Evolutionary conservation across 2,888 invertebrate genomes (phyloP).

Genomic region (Neoscelio sp.): DNA sequence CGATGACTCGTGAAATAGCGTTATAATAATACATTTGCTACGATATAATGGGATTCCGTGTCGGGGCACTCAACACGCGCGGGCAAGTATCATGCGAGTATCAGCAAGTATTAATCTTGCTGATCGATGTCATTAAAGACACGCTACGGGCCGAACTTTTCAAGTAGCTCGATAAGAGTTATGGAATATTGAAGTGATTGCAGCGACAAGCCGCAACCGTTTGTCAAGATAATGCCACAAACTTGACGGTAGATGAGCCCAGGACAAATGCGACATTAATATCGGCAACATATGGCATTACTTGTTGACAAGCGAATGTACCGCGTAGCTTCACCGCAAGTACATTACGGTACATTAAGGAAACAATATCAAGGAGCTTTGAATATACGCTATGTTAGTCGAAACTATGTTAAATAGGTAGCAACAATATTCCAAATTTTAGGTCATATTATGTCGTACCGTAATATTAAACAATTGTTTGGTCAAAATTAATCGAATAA

Average conservation of each 20-base stretch:
- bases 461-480: too few relatives aligned
- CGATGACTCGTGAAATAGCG: conserved; percentile 51
- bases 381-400: conserved; percentile 25
- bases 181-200: conserved; percentile 55
- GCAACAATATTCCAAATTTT: neutral
- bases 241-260: conserved; percentile 39
- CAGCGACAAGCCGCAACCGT: conserved; percentile 54
- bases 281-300: conserved; percentile 63
- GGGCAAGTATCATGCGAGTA: conserved; percentile 46
- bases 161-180: conserved; percentile 52
- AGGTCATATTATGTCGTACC: too few relatives aligned
- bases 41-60: conserved; percentile 50
- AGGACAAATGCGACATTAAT: conserved; percentile 65
- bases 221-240: conserved; percentile 60
- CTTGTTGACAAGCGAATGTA: conserved; percentile 66
- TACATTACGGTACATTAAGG: conserved; percentile 55
- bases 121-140: conserved; percentile 65
- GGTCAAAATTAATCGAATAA: too few relatives aligned
- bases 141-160: conserved; percentile 61
- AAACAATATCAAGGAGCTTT: conserved; percentile 53
- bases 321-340: conserved; percentile 52
- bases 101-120: conserved; percentile 56
- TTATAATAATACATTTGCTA: conserved; percentile 49
- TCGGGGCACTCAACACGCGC: conserved; percentile 49
- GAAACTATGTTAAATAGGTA: conserved; percentile 23